Evolutionary conservation across 1,140 invertebrate genomes (phyloP).

Genomic region (Calycopis cecrops): DNA sequence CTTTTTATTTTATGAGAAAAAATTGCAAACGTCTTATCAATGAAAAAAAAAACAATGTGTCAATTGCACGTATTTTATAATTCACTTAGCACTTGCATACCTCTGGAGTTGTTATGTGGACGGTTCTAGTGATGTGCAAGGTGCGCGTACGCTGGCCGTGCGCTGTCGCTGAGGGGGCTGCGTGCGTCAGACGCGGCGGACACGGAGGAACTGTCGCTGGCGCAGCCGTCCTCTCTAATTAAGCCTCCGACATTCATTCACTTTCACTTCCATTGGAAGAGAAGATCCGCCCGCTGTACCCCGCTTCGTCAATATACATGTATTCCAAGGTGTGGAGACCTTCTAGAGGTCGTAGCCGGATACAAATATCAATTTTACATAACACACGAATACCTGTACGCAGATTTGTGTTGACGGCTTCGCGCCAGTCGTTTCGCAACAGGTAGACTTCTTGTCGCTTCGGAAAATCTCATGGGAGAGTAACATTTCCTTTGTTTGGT

Average conservation of each 20-base stretch:
- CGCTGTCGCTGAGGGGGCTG: slow-evolving; percentile 30
- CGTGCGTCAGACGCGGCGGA: slow-evolving; percentile 51
- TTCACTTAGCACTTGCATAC: slow-evolving; percentile 30
- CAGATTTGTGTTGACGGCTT: no score
- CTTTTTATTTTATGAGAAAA: no score
- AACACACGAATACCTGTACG: slow-evolving; percentile 25
- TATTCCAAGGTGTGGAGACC: slow-evolving; percentile 44
- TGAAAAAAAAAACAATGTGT: no score
- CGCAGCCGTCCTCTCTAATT: slow-evolving; percentile 69
- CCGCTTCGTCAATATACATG: slow-evolving; percentile 39
- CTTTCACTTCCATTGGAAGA: slow-evolving; percentile 72
- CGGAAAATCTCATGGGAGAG: no score
- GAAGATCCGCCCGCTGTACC: slow-evolving; percentile 48
- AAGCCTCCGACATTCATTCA: slow-evolving; percentile 71
- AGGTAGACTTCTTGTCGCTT: no score
- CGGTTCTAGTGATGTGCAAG: slow-evolving; percentile 25
- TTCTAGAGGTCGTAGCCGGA: slow-evolving; percentile 68
- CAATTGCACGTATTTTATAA: not conserved
- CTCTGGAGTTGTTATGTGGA: slow-evolving; percentile 26
- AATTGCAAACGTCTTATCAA: no score
- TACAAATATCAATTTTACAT: slow-evolving; percentile 53
- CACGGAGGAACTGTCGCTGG: slow-evolving; percentile 61
- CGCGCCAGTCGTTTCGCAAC: no score
- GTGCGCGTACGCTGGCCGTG: slow-evolving; percentile 33
- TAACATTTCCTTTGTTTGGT: no score